phyloP scores from a whole-genome alignment of 1,140 invertebrate genomes.

The Drosophila tsacasi region DNA sequence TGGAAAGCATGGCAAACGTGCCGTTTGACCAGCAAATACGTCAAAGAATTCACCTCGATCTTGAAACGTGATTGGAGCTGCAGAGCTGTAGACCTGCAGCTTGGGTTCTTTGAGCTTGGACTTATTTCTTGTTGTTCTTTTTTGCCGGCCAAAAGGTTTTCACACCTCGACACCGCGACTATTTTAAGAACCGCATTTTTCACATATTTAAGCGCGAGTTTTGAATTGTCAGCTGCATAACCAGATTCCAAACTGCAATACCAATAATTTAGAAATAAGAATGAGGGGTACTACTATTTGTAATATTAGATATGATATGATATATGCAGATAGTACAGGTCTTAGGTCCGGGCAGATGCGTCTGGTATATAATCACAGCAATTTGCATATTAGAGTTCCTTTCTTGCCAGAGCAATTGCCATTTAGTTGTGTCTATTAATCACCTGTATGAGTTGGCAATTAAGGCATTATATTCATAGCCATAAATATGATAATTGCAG shows the following conservation, averaged over 20 bases:
- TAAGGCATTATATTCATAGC: neutral
- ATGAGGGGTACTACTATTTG: neutral
- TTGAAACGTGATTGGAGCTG: constrained; percentile 77
- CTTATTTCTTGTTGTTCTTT: neutral
- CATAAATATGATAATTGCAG: constrained; percentile 30
- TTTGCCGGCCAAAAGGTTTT: constrained; percentile 45
- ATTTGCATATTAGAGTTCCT: constrained; percentile 12
- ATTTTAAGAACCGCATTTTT: constrained; percentile 64
- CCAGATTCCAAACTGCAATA: constrained; percentile 15
- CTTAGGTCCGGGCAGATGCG: constrained; percentile 14
- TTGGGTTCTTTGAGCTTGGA: constrained; percentile 5
- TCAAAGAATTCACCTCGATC: constrained; percentile 82
- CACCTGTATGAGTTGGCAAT: neutral
- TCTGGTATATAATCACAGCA: constrained; percentile 6
- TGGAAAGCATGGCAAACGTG: constrained; percentile 60
- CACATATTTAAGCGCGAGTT: constrained; percentile 57
- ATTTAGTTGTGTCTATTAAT: constrained; percentile 30
- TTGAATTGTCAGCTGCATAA: constrained; percentile 60
- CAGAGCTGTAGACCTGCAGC: constrained; percentile 2
- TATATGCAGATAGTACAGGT: constrained; percentile 5
- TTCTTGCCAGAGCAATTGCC: neutral
- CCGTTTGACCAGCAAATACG: constrained; percentile 46
- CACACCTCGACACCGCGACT: constrained; percentile 57
- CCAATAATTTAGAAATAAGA: constrained; percentile 8
- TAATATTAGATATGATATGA: neutral